Base-by-base conservation (phyloP, 2,113 vertebrate genomes). In the Crocuta crocuta region DNA sequence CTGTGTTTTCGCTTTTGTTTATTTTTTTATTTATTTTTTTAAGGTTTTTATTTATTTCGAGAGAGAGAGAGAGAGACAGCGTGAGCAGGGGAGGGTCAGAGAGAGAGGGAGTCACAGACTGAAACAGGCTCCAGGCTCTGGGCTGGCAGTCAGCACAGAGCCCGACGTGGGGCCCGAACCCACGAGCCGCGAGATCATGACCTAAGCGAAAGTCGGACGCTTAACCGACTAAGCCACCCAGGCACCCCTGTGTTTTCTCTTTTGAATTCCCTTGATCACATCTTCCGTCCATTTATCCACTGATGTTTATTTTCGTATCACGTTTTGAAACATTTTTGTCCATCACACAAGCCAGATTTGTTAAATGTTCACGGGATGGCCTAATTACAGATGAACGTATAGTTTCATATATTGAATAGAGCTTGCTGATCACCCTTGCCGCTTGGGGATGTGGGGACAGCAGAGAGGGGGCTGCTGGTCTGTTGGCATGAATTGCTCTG, bases 231-330 rank as follows among this genome's bases (percentile, higher is more conserved):
- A n/a, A n/a, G n/a, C n/a, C n/a, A n/a, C n/a, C n/a, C n/a, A n/a
- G n/a, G n/a, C n/a, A n/a, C n/a, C n/a, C 45, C 85, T 93, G 61
- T n/a, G 63, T 96, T 87, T 90, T 83, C 26, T 90, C 65, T 87
- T 76, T 94, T 80, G 21, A 81, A 61, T 84, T 66, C 35, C 31
- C 31, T 93, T 53, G 26, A 43, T 88, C n/a, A 48, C 4, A 63
- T 96, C 68, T 28, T 93, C 89, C 9, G 0, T 88, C 71, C 76
- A 0, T 93, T 80, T 95, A 89, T 28, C 35, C 53, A 79, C 39
- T 88, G 53, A 66, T 66, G 8, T 78, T 93, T 86, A 50, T 94
- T 95, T 92, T 76, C 19, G 13, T 71, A 43, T 55, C 23, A 48
- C 76, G 2, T 28, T 89, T 96, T 92, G 71, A 3, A 80, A 61